Percentiles rank a stretch among this genome's conserved stretches.
phyloP scores from a whole-genome alignment of 1,140 invertebrate genomes.

The Drosophila rhopaloa region DNA sequence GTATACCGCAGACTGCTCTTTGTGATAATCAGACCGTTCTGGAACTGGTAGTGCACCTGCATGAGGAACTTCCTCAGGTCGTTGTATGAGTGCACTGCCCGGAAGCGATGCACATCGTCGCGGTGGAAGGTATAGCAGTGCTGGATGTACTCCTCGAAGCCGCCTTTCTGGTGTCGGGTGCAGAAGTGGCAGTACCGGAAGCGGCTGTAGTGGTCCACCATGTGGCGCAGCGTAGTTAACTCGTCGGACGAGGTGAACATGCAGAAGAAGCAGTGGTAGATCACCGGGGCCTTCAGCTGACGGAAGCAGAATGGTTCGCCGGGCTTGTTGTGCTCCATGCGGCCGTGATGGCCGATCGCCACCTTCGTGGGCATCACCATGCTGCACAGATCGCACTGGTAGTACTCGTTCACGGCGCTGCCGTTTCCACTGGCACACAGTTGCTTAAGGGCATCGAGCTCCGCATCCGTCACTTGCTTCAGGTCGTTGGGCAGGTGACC shows the following conservation, averaged over 20 bases:
- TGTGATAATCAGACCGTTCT: constrained; percentile 60
- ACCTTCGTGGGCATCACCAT: constrained; percentile 49
- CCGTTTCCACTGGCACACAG: background rate
- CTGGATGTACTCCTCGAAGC: constrained; percentile 58
- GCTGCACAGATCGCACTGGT: constrained; percentile 52
- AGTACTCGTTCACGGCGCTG: constrained; percentile 36
- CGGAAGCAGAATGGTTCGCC: constrained; percentile 49
- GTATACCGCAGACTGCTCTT: constrained; percentile 58
- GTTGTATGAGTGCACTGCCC: constrained; percentile 17
- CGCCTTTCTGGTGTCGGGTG: background rate
- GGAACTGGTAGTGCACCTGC: constrained; percentile 61
- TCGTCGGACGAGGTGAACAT: constrained; percentile 48
- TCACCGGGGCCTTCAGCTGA: constrained; percentile 10
- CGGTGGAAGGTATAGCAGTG: constrained; percentile 47
- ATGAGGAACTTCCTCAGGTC: constrained; percentile 50
- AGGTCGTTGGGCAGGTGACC: constrained; percentile 55
- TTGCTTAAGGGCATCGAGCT: constrained; percentile 18
- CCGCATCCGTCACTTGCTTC: constrained; percentile 43
- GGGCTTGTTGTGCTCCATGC: constrained; percentile 26
- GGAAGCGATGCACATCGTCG: constrained; percentile 27
- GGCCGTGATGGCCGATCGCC: constrained; percentile 48
- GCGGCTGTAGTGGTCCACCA: constrained; percentile 55
- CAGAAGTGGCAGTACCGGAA: constrained; percentile 50
- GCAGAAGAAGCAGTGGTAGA: constrained; percentile 60
- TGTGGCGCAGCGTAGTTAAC: constrained; percentile 41